Evolutionary conservation across 35 echinoderm and acorn worm genomes (phyloP).

Genomic region (Holothuria glaberrima): DNA sequence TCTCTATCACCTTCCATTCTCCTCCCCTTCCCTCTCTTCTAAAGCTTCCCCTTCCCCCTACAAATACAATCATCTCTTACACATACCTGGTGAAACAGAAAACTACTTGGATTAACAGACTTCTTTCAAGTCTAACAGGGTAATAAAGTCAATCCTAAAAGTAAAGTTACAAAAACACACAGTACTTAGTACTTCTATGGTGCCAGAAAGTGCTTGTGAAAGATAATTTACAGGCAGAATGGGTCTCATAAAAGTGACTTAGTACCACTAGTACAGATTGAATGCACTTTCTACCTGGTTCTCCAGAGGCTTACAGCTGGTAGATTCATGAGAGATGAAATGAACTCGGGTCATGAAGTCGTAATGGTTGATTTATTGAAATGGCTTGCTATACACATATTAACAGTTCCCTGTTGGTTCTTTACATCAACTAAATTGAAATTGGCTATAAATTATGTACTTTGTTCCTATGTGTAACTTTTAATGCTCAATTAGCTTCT

Average conservation of each 20-base stretch:
- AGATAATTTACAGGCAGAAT: conserved; percentile 20
- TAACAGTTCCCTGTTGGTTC: conserved; percentile 46
- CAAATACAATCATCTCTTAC: too few species aligned
- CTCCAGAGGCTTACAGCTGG: conserved; percentile 22
- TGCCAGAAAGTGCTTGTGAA: neutral
- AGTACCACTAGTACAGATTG: neutral
- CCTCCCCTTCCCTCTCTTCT: too few species aligned
- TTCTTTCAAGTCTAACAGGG: too few species aligned
- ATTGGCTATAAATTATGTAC: conserved; percentile 27
- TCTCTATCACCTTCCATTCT: too few species aligned
- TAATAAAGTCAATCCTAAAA: too few species aligned
- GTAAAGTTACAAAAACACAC: too few species aligned
- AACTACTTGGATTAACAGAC: too few species aligned
- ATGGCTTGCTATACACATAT: neutral
- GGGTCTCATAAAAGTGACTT: conserved; percentile 31
- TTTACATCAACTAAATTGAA: neutral
- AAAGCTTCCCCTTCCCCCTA: too few species aligned
- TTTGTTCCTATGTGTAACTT: conserved; percentile 45
- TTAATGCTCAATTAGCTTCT: conserved; percentile 42
- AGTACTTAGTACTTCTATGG: too few species aligned
- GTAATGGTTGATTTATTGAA: conserved; percentile 20
- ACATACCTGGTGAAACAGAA: too few species aligned
- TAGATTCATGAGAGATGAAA: conserved; percentile 40
- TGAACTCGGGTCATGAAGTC: neutral
- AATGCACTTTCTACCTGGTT: conserved; percentile 32